phyloP scores from a whole-genome alignment of 2,888 invertebrate species.

The Drosophila gaucha region DNA sequence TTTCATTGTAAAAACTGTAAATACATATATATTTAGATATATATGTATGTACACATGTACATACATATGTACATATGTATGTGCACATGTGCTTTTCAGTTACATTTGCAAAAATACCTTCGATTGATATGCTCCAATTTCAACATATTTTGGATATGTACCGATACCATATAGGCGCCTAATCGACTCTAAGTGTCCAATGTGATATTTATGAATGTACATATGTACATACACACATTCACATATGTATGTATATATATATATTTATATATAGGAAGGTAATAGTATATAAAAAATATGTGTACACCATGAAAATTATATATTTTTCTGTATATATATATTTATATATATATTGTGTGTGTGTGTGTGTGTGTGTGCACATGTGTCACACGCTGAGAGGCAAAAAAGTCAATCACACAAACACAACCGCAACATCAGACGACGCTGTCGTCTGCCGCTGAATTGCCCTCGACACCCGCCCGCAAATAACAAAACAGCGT shows the following conservation, averaged over 20 bases:
- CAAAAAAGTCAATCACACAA: constrained; percentile 71
- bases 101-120: constrained; percentile 10
- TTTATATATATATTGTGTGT: neutral
- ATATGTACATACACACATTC: neutral
- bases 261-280: constrained; percentile 9
- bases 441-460: constrained; percentile 22
- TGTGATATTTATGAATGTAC: neutral
- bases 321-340: neutral
- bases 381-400: constrained; percentile 69
- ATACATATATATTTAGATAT: neutral
- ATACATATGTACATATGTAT: neutral
- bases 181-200: neutral
- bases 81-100: neutral
- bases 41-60: neutral
- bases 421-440: constrained; percentile 49
- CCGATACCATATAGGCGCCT: neutral
- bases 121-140: constrained; percentile 15
- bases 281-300: constrained; percentile 16
- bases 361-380: constrained; percentile 35
- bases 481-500: constrained; percentile 73
- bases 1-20: no score
- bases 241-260: neutral
- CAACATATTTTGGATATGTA: constrained; percentile 23
- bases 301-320: neutral
- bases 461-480: constrained; percentile 63